A percentile compares a stretch with the other conserved stretches of the same genome.
Evolutionary conservation across 2,113 vertebrate species (phyloP).

Genomic region (Python bivittatus): DNA sequence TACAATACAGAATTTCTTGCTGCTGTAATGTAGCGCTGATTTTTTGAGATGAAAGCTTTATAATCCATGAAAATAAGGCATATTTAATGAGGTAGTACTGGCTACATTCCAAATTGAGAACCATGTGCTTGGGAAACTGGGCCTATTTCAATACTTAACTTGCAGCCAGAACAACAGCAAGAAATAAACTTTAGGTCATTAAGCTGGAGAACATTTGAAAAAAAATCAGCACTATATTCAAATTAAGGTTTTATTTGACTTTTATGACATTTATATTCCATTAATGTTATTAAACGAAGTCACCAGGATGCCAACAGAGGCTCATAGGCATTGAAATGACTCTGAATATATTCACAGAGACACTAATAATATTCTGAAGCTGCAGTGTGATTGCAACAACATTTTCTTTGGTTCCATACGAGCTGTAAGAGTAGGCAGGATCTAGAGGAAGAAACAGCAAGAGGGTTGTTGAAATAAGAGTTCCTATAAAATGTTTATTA

Average conservation of each 20-base stretch:
- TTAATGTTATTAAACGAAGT: not conserved
- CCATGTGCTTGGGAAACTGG: not conserved
- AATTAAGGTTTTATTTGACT: not conserved
- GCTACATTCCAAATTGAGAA: not conserved
- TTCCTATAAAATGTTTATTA: not conserved
- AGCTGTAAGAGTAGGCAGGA: not conserved
- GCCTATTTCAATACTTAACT: not conserved
- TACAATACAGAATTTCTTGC: not conserved
- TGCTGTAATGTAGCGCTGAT: not conserved
- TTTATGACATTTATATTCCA: constrained; percentile 7
- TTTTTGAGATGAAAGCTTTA: not conserved
- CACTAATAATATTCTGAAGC: not conserved
- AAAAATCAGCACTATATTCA: accelerated
- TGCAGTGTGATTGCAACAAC: accelerated
- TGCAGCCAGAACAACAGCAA: not conserved
- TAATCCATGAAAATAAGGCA: not conserved
- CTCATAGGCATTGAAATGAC: not conserved
- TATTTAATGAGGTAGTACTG: not conserved
- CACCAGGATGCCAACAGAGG: constrained; percentile 7
- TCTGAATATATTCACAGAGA: constrained; percentile 1
- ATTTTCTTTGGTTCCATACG: not conserved
- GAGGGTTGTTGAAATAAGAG: not conserved
- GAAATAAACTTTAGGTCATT: not conserved
- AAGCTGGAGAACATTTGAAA: not conserved
- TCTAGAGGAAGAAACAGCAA: not conserved